phyloP scores from a whole-genome alignment of 2,113 vertebrate species.

The Grus americana region DNA sequence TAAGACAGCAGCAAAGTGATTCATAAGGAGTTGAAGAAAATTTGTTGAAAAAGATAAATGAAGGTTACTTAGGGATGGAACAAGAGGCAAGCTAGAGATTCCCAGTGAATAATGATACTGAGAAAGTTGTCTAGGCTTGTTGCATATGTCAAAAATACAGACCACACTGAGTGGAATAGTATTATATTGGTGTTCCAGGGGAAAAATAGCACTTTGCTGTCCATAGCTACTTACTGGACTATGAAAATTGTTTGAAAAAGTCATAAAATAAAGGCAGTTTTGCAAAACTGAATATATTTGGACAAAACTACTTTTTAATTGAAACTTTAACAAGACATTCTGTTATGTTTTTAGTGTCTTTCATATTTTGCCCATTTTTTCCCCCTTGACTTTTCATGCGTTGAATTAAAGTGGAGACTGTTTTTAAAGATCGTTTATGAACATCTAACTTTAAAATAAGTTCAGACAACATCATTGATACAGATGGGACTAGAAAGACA shows the following conservation, averaged over 20 bases:
- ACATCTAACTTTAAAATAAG: neutral
- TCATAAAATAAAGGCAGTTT: neutral
- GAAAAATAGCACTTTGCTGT: neutral
- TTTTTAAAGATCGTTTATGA: neutral
- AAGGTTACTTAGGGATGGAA: constrained; percentile 9
- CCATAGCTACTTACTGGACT: neutral
- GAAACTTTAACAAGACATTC: neutral
- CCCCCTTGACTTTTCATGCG: neutral
- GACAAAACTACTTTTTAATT: neutral
- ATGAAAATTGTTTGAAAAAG: neutral
- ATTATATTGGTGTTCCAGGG: neutral
- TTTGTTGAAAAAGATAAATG: constrained; percentile 30
- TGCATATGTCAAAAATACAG: neutral
- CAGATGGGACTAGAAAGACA: neutral
- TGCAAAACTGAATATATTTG: neutral
- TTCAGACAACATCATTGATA: neutral
- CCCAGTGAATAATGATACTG: neutral
- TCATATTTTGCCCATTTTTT: neutral
- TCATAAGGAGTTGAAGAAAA: constrained; percentile 25
- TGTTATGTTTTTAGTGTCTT: neutral
- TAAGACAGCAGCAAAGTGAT: neutral
- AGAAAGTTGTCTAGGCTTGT: neutral
- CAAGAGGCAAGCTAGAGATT: neutral
- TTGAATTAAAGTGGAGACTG: neutral
- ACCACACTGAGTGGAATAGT: neutral